Evolutionary conservation across 2,113 vertebrate genomes (phyloP).

Genomic region (Sturnira hondurensis): DNA sequence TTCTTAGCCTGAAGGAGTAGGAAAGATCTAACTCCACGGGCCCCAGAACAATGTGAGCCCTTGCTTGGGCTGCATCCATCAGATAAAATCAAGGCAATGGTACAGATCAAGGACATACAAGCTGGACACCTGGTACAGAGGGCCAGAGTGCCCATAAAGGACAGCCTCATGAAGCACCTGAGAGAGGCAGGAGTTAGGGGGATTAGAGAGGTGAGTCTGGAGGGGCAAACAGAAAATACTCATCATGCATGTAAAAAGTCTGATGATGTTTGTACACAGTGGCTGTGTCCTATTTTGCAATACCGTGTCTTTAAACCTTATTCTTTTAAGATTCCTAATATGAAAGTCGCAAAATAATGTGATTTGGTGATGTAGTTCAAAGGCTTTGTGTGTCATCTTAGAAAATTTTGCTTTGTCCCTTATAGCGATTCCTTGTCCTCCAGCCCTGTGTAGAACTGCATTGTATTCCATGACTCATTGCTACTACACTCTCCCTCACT

Average conservation of each 20-base stretch:
- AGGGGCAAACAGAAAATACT: background rate
- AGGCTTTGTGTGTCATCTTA: background rate
- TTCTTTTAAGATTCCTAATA: background rate
- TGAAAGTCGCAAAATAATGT: background rate
- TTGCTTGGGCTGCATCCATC: accelerated
- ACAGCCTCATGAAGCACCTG: background rate
- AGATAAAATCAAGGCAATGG: background rate
- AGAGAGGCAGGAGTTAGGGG: too few relatives aligned
- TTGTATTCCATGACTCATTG: background rate
- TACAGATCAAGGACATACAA: background rate
- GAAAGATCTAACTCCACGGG: background rate
- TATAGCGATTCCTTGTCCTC: background rate
- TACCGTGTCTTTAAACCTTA: background rate
- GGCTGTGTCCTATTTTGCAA: background rate
- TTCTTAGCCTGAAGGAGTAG: background rate
- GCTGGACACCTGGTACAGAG: background rate
- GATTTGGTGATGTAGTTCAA: background rate
- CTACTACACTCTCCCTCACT: background rate
- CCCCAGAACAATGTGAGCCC: background rate
- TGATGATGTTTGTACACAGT: background rate
- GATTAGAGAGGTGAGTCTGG: background rate
- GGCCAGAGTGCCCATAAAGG: background rate
- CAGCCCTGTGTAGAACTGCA: background rate
- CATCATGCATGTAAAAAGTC: background rate
- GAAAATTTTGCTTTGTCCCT: background rate